Base-by-base conservation (phyloP, 1,140 invertebrate genomes). In the Bombus soroeensis region DNA sequence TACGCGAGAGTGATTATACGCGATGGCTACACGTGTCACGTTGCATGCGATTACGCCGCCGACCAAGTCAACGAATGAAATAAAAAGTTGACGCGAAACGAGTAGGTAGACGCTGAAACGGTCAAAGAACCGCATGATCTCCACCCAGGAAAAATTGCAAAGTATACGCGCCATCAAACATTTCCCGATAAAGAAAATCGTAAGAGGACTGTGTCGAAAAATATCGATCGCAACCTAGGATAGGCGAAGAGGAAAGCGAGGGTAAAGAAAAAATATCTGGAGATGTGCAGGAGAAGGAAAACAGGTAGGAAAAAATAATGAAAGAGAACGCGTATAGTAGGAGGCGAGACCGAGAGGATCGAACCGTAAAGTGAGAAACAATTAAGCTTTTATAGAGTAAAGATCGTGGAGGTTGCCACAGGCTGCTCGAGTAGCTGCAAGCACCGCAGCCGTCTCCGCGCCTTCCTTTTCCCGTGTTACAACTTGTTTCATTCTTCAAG, bases 371-470 rank as follows among this genome's bases (percentile, higher is more conserved):
- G 92, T 92, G 92, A 94, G 92, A 93, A 94, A 93, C 93, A 93
- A 94, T 94, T 94, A 93, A 94, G 89, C 92, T 93, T 94, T 93
- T 92, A 93, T 93, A 93, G 92, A 93, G 91, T 92, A 92, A 92
- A 89, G 92, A 93, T 92, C 86, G 88, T 1, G 86, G 85, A 88
- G 92, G 86, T 81, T 85, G 73, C 47, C 73, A 84, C 70, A 64
- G 81, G 83, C 85, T 66, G 70, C 72, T 72, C 82, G 81, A 72
- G 68, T 28, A 22, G 25, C 25, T 39, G 22, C 68, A 37, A 71
- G 71, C 70, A 62, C 57, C 82, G 79, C 37, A 47, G 59, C 32
- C 88, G 72, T 76, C 28, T 81, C 18, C 83, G 75, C 80, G 62
- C 83, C 88, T 12, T 43, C 62, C 75, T 74, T 86, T 80, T 88